Percentiles rank a stretch among this genome's conserved stretches.
phyloP scores from a whole-genome alignment of 1,140 invertebrate species.

The Cryptotermes secundus region DNA sequence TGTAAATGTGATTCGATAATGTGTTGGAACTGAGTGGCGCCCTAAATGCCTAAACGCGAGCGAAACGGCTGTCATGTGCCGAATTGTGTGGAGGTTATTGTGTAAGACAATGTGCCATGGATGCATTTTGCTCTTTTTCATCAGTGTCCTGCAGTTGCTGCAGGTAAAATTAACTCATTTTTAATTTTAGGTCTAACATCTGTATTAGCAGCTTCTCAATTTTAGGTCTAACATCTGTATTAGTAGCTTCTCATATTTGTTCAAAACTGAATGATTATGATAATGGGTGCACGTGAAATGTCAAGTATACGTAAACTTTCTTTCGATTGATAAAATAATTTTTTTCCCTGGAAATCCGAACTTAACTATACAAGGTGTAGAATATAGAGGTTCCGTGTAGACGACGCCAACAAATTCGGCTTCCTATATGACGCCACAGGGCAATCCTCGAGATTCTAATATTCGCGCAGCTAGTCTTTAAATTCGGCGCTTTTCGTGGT shows the following conservation, averaged over 20 bases:
- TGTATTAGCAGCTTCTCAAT: background rate
- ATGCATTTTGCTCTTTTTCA: slow-evolving; percentile 18
- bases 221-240: background rate
- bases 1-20: background rate
- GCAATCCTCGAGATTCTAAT: no score
- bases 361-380: no score
- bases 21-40: background rate
- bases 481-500: no score
- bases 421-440: no score
- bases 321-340: no score
- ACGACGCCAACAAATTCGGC: no score
- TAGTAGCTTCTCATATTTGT: background rate
- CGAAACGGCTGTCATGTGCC: background rate
- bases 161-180: slow-evolving; percentile 12
- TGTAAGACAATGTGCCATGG: slow-evolving; percentile 25
- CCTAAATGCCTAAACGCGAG: background rate
- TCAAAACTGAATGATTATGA: background rate
- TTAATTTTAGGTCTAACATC: background rate
- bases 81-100: slow-evolving; percentile 24
- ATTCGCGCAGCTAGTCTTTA: no score
- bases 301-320: no score
- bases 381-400: no score
- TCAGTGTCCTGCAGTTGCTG: slow-evolving; percentile 10
- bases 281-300: background rate
- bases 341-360: no score